Percentiles rank a stretch among this genome's conserved stretches.
Evolutionary conservation across 2,888 invertebrate species (phyloP).

Genomic region (Fabriciana adippe): DNA sequence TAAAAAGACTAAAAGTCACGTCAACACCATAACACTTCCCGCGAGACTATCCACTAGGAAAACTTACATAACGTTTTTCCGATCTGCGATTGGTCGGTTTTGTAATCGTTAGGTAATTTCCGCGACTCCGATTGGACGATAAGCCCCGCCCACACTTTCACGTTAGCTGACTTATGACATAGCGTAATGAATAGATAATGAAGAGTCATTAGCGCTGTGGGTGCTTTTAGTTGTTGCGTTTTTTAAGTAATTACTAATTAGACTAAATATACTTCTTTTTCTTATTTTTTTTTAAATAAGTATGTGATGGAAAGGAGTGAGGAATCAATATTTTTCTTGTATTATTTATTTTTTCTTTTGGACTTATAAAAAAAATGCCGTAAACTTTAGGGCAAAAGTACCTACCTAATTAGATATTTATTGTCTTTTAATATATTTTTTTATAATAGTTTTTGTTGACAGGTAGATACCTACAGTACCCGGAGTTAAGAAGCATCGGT

Average conservation of each 20-base stretch:
- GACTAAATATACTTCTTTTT: neutral
- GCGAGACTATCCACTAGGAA: conserved; percentile 32
- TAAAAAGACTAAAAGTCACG: conserved; percentile 15
- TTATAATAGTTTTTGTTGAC: no score
- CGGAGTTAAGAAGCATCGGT: no score
- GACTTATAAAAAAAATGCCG: no score
- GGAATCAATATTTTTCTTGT: neutral
- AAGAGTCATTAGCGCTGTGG: conserved; percentile 61
- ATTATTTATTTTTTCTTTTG: neutral
- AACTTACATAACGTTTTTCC: conserved; percentile 53
- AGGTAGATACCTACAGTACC: no score
- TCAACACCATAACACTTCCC: conserved; percentile 30
- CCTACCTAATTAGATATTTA: no score
- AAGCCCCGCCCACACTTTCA: conserved; percentile 65
- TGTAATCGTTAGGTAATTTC: conserved; percentile 61
- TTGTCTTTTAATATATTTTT: no score
- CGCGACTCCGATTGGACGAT: conserved; percentile 58
- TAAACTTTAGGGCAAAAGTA: no score
- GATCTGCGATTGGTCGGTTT: conserved; percentile 54
- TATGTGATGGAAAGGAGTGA: no score
- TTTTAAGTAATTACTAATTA: no score
- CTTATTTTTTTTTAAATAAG: conserved; percentile 2
- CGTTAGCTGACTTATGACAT: conserved; percentile 45
- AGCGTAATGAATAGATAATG: conserved; percentile 69
- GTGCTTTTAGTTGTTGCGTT: conserved; percentile 42